A percentile compares a stretch with the other conserved stretches of the same genome.
phyloP scores from a whole-genome alignment of 2,797 vertebrate genomes.

The Melanotaenia maccullochi region DNA sequence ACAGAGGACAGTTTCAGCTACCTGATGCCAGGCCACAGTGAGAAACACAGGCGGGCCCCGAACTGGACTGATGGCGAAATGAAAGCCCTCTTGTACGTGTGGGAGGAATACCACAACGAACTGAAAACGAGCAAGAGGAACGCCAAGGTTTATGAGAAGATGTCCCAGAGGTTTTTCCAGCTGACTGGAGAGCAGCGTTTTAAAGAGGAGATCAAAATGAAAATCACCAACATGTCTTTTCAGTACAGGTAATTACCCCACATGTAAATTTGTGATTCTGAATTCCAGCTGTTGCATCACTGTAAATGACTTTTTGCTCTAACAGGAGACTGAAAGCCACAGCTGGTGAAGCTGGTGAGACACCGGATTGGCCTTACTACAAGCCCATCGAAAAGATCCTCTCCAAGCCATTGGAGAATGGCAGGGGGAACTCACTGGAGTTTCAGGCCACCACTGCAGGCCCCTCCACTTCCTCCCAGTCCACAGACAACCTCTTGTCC shows the following conservation, averaged over 20 bases:
- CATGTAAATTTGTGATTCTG: background rate
- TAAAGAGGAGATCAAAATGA: constrained; percentile 99
- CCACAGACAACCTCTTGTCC: constrained; percentile 87
- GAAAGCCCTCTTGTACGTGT: constrained; percentile 96
- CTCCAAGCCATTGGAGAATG: constrained; percentile 90
- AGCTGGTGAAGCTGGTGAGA: constrained; percentile 83
- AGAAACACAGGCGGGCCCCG: constrained; percentile 96
- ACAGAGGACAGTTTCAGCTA: constrained; percentile 91
- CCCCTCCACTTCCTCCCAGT: constrained; percentile 85
- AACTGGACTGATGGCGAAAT: constrained; percentile 99
- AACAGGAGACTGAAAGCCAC: constrained; percentile 94
- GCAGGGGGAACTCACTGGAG: constrained; percentile 86
- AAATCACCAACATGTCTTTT: constrained; percentile 99
- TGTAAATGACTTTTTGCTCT: constrained; percentile 14
- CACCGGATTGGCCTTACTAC: constrained; percentile 95
- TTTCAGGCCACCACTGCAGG: constrained; percentile 83
- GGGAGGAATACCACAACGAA: constrained; percentile 96
- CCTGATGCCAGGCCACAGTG: constrained; percentile 88
- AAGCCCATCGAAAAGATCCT: constrained; percentile 96
- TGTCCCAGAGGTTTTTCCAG: constrained; percentile 97
- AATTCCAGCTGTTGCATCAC: constrained; percentile 35
- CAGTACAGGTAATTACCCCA: constrained; percentile 93
- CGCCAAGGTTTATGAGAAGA: constrained; percentile 98
- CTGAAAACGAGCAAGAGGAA: constrained; percentile 98
- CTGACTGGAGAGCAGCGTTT: constrained; percentile 96